Conservation (phyloP, 2,113 vertebrate species). For the Calidris pugnax region DNA sequence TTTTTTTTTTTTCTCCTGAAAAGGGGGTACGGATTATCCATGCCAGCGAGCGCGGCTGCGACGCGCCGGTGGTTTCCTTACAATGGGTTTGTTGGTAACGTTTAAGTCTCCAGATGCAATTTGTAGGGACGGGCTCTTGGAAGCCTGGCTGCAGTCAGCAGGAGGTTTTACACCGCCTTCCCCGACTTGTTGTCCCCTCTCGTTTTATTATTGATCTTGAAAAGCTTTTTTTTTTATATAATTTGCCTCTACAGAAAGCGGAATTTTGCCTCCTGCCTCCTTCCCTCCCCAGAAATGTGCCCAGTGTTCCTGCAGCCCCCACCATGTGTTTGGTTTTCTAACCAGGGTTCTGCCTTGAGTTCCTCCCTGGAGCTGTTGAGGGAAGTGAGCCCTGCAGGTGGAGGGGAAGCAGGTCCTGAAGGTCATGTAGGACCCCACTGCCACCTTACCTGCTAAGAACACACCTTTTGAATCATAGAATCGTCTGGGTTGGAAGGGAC, state of each 20-base stretch:
- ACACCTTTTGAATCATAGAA: not conserved
- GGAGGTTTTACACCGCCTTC: not conserved
- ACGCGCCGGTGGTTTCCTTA: not conserved
- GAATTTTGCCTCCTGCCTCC: not conserved
- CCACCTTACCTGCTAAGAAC: not conserved
- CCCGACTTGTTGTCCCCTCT: not conserved
- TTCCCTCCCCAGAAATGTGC: accelerated
- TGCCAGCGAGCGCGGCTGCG: not conserved
- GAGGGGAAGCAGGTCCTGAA: not conserved
- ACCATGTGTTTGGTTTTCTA: accelerated
- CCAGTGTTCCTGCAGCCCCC: not conserved
- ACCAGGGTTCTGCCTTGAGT: not conserved
- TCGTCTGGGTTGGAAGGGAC: not conserved
- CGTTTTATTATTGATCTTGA: not conserved
- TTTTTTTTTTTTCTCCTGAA: not conserved
- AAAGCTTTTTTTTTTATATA: not conserved
- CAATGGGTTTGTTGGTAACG: not conserved
- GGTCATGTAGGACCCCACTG: accelerated
- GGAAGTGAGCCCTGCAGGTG: not conserved
- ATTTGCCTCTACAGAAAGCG: not conserved
- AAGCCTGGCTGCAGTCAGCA: not conserved
- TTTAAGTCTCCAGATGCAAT: not conserved
- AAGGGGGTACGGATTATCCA: not conserved
- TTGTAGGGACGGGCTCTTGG: not conserved
- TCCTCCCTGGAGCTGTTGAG: not conserved